Evolutionary conservation across 2,113 vertebrate species (phyloP).

Genomic region (Oncorhynchus gorbuscha): DNA sequence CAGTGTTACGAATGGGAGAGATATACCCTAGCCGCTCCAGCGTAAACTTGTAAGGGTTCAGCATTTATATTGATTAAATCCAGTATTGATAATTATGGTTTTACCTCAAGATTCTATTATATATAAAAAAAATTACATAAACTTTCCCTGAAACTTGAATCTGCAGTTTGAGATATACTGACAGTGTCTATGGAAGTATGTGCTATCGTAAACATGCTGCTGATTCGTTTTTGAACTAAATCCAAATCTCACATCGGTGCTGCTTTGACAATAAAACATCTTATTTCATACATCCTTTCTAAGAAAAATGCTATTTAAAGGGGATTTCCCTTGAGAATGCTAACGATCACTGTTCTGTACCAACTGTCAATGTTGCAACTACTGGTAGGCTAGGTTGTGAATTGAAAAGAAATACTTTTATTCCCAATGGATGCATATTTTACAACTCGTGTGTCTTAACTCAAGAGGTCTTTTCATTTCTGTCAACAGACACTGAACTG

Average conservation of each 20-base stretch:
- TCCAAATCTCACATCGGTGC: constrained; percentile 38
- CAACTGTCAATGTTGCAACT: constrained; percentile 68
- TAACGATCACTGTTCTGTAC: constrained; percentile 47
- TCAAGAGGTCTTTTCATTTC: constrained; percentile 33
- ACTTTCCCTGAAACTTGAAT: constrained; percentile 6
- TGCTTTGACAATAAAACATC: constrained; percentile 47
- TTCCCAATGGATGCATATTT: constrained; percentile 44
- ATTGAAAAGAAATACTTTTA: constrained; percentile 49
- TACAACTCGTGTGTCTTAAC: constrained; percentile 60
- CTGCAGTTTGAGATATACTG: constrained; percentile 1
- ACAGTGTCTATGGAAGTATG: constrained; percentile 11
- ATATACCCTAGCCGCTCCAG: too few relatives aligned
- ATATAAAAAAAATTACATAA: too few relatives aligned
- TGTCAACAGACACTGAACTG: constrained; percentile 20
- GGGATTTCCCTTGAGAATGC: constrained; percentile 17
- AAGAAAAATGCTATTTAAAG: constrained; percentile 54
- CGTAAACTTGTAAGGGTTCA: too few relatives aligned
- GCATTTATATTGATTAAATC: too few relatives aligned
- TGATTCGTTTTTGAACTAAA: not conserved
- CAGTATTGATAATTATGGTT: too few relatives aligned
- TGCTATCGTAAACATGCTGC: constrained; percentile 9
- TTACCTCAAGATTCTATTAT: too few relatives aligned
- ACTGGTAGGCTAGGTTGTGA: constrained; percentile 53
- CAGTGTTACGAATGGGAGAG: too few relatives aligned
- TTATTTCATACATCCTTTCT: constrained; percentile 58